A percentile compares a stretch with the other conserved stretches of the same genome.
Evolutionary conservation across 30 jellyfish, hydroid and myxozoan genomes (phyloP).

Genomic region (Turritopsis dohrnii): DNA sequence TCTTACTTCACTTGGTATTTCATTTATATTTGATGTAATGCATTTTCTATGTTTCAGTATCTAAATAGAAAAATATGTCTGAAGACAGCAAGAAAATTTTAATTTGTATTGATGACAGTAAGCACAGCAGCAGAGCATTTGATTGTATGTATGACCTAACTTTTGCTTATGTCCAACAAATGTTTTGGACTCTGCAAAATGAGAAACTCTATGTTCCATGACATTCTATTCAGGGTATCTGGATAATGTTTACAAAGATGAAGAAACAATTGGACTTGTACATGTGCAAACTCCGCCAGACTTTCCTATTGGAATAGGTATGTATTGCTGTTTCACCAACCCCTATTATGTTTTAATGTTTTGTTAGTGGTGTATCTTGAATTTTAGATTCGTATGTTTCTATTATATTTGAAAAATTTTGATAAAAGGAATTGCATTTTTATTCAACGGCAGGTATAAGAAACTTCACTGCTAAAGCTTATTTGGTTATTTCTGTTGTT

Average conservation of each 20-base stretch:
- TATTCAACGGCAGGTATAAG: too few species aligned
- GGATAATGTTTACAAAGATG: constrained; percentile 41
- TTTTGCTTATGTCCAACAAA: background rate
- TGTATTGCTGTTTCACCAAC: background rate
- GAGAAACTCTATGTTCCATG: too few species aligned
- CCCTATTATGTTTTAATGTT: too few species aligned
- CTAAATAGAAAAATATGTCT: background rate
- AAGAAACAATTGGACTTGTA: constrained; percentile 36
- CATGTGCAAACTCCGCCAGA: constrained; percentile 56
- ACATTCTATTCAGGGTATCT: constrained; percentile 40
- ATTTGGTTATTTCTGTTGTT: too few species aligned
- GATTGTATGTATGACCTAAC: background rate
- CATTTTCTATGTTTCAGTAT: background rate
- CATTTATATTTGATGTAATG: too few species aligned
- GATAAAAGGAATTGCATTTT: too few species aligned
- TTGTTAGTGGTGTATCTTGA: too few species aligned
- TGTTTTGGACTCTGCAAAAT: too few species aligned
- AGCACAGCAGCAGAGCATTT: constrained; percentile 5
- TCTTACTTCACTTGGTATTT: too few species aligned
- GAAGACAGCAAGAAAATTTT: background rate
- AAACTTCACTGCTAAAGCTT: too few species aligned
- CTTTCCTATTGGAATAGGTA: constrained; percentile 4
- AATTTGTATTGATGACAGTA: background rate
- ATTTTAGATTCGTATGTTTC: too few species aligned
- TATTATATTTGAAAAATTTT: too few species aligned